Evolutionary conservation across 2,113 vertebrate genomes (phyloP), one percentile per base, ranked within the genome.

Genomic region (Falcunculus frontatus): DNA sequence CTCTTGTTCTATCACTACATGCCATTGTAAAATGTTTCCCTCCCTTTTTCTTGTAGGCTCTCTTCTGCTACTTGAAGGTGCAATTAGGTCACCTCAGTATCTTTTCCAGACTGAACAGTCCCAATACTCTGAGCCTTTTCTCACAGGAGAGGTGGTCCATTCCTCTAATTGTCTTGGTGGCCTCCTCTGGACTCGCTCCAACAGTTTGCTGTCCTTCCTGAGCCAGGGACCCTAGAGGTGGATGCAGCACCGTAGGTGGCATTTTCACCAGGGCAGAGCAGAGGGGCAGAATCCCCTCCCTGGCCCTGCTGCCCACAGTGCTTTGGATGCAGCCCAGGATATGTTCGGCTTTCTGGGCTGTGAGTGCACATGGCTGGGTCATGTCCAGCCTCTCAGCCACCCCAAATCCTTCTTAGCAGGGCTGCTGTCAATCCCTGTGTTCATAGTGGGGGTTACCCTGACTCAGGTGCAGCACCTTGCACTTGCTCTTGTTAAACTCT

Each of bases 251-350:
- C 55, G 12, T 33, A 20, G 21, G 26, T 62, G 33, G 22, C 0
- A 0, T 20, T 37, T 32, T 30, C 16, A 37, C 13, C 7, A 53
- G 14, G 46, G 11, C 10, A 17, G 41, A 74, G 2, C 35, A 47
- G 50, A 16, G 33, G 16, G 15, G 18, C 23, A 56, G 29, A 64
- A 56, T 64, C 23, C 5, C 6, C 5, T 39, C 11, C 16, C 41
- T 10, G 1, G 2, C 22, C 16, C 27, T 23, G n/a, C 15, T 29
- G 41, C 4, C 19, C 23, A 33, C 0, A 0, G 6, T 29, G 59
- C 41, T 64, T 10, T 64, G 20, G 41, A 23, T 56, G 49, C 29
- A 56, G n/a, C n/a, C 12, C n/a, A 23, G 59, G n/a, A 74, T 6
- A 4, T 0, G 0, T 16, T 23, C 74, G 82, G 14, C n/a, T 55